Base-by-base conservation (phyloP, 2,888 invertebrate species). In the Gymnosoma rotundatum region DNA sequence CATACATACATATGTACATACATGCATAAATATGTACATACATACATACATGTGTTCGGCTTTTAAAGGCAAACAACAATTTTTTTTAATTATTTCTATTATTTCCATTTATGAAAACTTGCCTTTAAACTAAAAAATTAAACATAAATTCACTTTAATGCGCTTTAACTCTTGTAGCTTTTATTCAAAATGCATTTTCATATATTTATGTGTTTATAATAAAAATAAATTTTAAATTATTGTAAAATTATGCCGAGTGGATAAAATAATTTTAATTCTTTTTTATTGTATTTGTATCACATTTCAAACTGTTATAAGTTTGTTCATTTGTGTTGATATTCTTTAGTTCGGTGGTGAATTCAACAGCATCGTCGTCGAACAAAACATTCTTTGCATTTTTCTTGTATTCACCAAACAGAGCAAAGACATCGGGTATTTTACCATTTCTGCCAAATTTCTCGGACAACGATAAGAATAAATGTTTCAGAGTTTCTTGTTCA, bases 401-500 rank as follows among this genome's bases (percentile, higher is more conserved):
- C 70, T 90, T 89, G 78, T 89, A 92, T 80, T 90, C 89, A 2
- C 90, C 91, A 70, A 92, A 92, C 61, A 92, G 79, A 2, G 90
- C 88, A 82, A 92, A 92, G 12, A 92, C 92, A 88, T 92, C 92
- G 63, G 90, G 86, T 42, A 90, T 63, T 80, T 89, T 90, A 58
- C 89, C 90, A 7, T 70, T 76, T 58, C 88, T 88, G 0, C 92
- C 92, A 25, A 92, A 92, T 63, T 89, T 89, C 10, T 89, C 87
- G 9, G 92, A 91, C 38, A 92, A 85, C 5, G 90, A 88, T 9
- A 89, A 75, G 72, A 90, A 91, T 73, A 91, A 88, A 86, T 92
- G 92, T 78, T 91, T 89, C 56, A 92, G 86, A 48, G 90, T 91
- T 72, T 92, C 91, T 86, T 90, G 89, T 78, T 92, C 90, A n/a